A percentile compares a stretch with the other conserved stretches of the same genome.
Conservation (phyloP, 2,888 invertebrate species). For the Pristionchus arcanus region DNA sequence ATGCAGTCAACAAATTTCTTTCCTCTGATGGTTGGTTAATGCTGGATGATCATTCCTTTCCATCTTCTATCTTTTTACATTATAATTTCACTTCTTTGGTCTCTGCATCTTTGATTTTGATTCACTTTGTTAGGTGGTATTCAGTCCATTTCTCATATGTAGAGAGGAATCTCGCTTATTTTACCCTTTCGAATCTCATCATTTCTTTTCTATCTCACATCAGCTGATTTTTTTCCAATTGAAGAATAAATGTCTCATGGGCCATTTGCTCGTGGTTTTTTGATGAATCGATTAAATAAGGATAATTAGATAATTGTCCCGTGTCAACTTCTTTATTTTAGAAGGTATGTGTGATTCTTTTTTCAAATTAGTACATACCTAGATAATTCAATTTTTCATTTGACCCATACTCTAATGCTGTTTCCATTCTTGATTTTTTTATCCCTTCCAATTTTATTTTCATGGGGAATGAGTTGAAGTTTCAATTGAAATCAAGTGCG, state of each 20-base stretch:
- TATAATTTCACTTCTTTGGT: not conserved
- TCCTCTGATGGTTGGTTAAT: not conserved
- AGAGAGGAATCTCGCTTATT: not conserved
- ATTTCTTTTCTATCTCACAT: not conserved
- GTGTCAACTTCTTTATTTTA: too few relatives aligned
- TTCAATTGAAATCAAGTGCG: not conserved
- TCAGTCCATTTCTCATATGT: not conserved
- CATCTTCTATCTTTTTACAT: not conserved
- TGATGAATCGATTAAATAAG: too few relatives aligned
- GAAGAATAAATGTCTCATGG: too few relatives aligned
- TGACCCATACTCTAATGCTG: too few relatives aligned
- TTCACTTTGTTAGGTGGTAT: not conserved
- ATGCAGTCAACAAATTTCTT: not conserved
- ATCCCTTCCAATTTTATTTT: not conserved
- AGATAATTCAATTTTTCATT: too few relatives aligned
- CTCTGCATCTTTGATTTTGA: constrained; percentile 1
- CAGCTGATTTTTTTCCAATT: not conserved
- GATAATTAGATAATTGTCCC: too few relatives aligned
- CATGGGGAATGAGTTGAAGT: not conserved
- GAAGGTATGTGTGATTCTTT: too few relatives aligned
- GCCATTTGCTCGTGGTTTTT: too few relatives aligned
- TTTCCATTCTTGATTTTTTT: not conserved
- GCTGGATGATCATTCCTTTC: not conserved
- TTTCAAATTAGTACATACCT: too few relatives aligned
- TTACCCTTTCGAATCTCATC: not conserved